These are phyloP conservation scores for Erebia ligea DNA, from an alignment of 2,888 invertebrate species.

Conservation along the genomic window DNA sequence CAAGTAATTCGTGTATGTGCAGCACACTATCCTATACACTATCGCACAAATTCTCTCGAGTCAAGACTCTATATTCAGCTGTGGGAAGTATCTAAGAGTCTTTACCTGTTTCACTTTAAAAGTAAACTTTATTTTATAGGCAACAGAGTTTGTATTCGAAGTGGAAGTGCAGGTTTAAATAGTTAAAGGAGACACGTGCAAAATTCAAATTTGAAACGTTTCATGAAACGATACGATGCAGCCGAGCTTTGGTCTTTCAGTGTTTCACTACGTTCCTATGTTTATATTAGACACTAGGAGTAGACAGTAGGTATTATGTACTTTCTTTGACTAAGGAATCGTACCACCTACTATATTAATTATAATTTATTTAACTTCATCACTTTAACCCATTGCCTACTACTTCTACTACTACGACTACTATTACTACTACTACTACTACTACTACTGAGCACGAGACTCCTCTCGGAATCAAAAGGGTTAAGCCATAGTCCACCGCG, in stretches of 20 bases:
- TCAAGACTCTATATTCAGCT: constrained; percentile 62
- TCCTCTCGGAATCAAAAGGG: no score
- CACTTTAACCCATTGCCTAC: no score
- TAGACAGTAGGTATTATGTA: neutral
- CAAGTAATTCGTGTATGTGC: constrained; percentile 22
- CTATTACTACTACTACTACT: no score
- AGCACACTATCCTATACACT: constrained; percentile 21
- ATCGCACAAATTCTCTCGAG: constrained; percentile 53
- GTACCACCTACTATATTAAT: neutral
- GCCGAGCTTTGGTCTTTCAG: constrained; percentile 31
- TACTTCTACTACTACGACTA: no score
- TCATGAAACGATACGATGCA: constrained; percentile 25
- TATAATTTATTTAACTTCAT: neutral
- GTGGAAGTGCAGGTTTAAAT: constrained; percentile 39
- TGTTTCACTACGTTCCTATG: constrained; percentile 1
- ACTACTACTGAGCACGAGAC: no score
- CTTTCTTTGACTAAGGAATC: neutral
- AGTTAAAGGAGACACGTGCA: constrained; percentile 47
- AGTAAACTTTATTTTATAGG: constrained; percentile 37
- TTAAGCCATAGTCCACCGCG: no score
- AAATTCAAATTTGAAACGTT: constrained; percentile 46
- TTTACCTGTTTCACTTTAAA: constrained; percentile 36
- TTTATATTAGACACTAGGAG: neutral
- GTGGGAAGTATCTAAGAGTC: constrained; percentile 43
- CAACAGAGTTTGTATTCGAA: constrained; percentile 32